Conservation (phyloP, 2,797 vertebrate species). For the Enteromius viviparus region DNA sequence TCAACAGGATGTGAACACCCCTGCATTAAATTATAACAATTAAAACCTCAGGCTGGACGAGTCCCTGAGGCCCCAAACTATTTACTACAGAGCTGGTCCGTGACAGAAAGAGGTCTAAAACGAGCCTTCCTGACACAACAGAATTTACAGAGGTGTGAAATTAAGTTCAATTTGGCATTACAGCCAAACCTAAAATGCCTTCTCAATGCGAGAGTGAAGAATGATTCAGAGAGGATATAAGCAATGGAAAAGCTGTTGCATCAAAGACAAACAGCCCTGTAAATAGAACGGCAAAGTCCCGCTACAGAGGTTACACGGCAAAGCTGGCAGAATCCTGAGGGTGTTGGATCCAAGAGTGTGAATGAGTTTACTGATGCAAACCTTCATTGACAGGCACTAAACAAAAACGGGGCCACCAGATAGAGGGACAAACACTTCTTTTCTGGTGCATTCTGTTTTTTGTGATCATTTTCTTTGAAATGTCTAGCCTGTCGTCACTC, state of each 20-base stretch:
- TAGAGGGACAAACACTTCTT: constrained; percentile 46
- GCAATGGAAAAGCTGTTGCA: constrained; percentile 44
- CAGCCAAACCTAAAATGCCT: constrained; percentile 39
- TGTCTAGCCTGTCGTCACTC: background rate
- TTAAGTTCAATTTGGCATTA: constrained; percentile 51
- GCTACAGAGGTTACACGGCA: constrained; percentile 25
- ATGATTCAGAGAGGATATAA: constrained; percentile 25
- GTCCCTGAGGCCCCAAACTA: constrained; percentile 28
- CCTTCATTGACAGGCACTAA: constrained; percentile 57
- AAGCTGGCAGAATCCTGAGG: constrained; percentile 44
- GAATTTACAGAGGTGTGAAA: constrained; percentile 53
- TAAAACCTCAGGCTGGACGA: constrained; percentile 26
- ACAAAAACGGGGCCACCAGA: constrained; percentile 50
- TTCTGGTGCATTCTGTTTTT: constrained; percentile 29
- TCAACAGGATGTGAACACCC: constrained; percentile 35
- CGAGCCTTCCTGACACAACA: constrained; percentile 29
- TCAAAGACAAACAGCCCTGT: constrained; percentile 46
- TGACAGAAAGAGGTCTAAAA: constrained; percentile 36
- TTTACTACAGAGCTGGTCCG: constrained; percentile 34
- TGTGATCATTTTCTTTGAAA: background rate
- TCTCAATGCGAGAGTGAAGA: constrained; percentile 41
- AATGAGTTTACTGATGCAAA: constrained; percentile 62
- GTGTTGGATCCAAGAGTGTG: constrained; percentile 43
- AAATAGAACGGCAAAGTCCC: constrained; percentile 52
- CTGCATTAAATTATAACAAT: constrained; percentile 42